Conservation (phyloP, 2,888 invertebrate genomes). For the Caenorhabditis sp. region DNA sequence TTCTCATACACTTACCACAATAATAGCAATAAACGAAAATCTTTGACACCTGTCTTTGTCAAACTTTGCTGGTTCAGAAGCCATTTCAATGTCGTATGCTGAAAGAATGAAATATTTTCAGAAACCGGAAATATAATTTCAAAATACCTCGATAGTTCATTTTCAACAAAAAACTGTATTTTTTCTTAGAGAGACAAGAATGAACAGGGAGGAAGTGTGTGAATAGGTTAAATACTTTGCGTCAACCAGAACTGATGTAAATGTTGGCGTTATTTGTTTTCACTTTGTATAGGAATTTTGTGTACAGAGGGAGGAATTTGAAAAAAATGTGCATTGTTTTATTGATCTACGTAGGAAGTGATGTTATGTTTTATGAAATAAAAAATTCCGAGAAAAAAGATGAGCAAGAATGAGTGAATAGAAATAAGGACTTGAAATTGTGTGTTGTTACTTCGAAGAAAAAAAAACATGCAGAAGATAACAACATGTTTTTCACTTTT, state of each 20-base stretch:
- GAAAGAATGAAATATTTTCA: not conserved
- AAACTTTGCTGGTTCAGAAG: not conserved
- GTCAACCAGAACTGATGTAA: too few species aligned
- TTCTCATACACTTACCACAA: conserved; percentile 30
- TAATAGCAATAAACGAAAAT: conserved; percentile 10
- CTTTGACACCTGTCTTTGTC: conserved; percentile 17
- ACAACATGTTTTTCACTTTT: too few species aligned
- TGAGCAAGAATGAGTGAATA: too few species aligned
- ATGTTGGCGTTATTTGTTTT: not conserved
- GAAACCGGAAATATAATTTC: not conserved
- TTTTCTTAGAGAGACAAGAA: too few species aligned
- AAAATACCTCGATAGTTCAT: not conserved
- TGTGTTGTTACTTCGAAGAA: too few species aligned
- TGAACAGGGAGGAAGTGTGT: too few species aligned
- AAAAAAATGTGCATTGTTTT: not conserved
- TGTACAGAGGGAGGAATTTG: not conserved
- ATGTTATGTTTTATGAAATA: too few species aligned
- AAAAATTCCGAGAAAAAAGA: too few species aligned
- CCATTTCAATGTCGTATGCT: conserved; percentile 11
- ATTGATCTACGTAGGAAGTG: too few species aligned
- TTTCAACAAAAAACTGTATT: not conserved
- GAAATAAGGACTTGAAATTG: too few species aligned
- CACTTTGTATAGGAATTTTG: not conserved
- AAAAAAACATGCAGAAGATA: too few species aligned
- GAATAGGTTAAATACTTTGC: too few species aligned